Base-by-base conservation (phyloP, 1,140 invertebrate genomes). In the Triops cancriformis region DNA sequence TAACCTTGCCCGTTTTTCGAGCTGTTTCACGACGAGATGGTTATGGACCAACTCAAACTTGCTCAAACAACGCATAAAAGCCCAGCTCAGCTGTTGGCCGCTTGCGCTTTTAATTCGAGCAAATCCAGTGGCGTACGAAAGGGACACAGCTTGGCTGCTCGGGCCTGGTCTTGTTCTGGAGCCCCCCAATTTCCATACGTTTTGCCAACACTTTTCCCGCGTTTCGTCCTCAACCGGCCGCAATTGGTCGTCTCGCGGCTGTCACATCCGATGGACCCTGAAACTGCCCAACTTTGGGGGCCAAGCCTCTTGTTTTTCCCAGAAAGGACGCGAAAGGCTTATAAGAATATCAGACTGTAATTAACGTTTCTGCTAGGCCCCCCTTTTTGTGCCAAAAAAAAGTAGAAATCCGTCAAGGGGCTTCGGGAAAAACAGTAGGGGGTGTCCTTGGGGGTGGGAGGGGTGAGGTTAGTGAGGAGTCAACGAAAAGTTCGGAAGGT, bases 21-120 rank as follows among this genome's bases (percentile, higher is more conserved):
- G 51, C 51, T 64, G 10, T 64, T 64, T 64, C 51, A 64, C 51
- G 10, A 23, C 0, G 51, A 64, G 51, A 64, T 64, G 10, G 51
- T 64, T 64, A 64, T 64, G 51, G 51, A 64, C 51, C 51, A 23
- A 64, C 51, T 64, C 51, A 64, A 37, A 64, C 51, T 64, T 64
- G 51, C 51, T n/a, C 51, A 23, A 64, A 64, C 51, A 64, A 64
- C 31, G 51, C 51, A 23, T 64, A 64, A 64, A 64, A 23, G 31
- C 31, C 2, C 31, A 37, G 31, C 31, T 37, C 31, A 37, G 31
- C 7, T 37, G 31, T 37, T 37, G 31, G 31, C 2, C 31, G 31
- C 31, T 37, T 37, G 2, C 31, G 7, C 31, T 37, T 37, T 37
- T 37, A 37, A 37, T 37, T 37, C 31, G 31, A 4, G 7, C 31